Evolutionary conservation across 2,888 invertebrate genomes (phyloP), one percentile per base, ranked within the genome.

Genomic region (Euzophera pinguis): DNA sequence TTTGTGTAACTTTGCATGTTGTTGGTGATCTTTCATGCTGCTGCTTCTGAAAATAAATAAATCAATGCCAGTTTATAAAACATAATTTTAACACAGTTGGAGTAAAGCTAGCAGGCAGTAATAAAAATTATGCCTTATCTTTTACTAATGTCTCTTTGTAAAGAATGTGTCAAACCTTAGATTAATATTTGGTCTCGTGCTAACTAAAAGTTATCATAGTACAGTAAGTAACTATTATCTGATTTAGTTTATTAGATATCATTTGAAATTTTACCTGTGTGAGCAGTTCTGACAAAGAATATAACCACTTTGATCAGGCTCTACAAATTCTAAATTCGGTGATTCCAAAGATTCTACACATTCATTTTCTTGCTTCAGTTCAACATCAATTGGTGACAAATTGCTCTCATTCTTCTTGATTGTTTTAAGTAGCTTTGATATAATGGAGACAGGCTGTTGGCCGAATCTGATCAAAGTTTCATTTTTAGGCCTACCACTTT

Each of bases 1-100:
- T 49, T 82, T 90, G 67, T 88, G 88, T 29, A 76, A 73, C 61
- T 80, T 82, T 61, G 75, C 69, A 66, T 87, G 88, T 51, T 84
- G 77, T 53, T 80, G 73, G 49, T 85, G 75, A 59, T 88, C 85
- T 43, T 84, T 84, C 62, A 80, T 79, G 69, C 82, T 84, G 64
- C 79, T 59, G 55, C 62, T 68, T 54, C 83, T 84, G 71, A 53
- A 76, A 78, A 55, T 53, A 56, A 55, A 55, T 47, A n/a, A n/a
- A n/a, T n/a, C n/a, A n/a, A n/a, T n/a, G n/a, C n/a, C n/a, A n/a
- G n/a, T n/a, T n/a, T n/a, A n/a, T n/a, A n/a, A n/a, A n/a, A n/a
- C n/a, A n/a, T n/a, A n/a, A n/a, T n/a, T n/a, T n/a, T n/a, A n/a
- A n/a, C n/a, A n/a, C n/a, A n/a, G n/a, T n/a, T n/a, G n/a, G n/a